Percentiles rank a stretch among this genome's conserved stretches.
Conservation (phyloP, 2,888 invertebrate genomes). For the Chalcis sispes region DNA sequence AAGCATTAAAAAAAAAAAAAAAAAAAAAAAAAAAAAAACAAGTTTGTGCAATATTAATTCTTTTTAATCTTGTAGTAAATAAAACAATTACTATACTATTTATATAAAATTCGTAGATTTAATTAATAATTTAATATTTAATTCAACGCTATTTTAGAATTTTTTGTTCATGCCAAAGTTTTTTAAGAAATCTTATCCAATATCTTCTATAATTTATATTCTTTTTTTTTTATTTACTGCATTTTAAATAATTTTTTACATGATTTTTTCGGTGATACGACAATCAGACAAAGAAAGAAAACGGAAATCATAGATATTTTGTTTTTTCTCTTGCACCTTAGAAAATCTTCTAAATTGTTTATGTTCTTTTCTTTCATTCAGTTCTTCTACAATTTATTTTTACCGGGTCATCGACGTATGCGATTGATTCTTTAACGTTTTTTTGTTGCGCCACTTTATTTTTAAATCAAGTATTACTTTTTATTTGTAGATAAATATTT, state of each 20-base stretch:
- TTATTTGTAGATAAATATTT: background rate
- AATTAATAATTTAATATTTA: too few relatives aligned
- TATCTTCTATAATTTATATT: too few relatives aligned
- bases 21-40: too few relatives aligned
- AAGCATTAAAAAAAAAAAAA: too few relatives aligned
- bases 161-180: too few relatives aligned
- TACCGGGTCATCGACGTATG: slow-evolving; percentile 22
- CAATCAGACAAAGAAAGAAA: background rate
- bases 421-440: slow-evolving; percentile 21
- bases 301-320: slow-evolving; percentile 25
- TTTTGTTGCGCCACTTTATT: background rate
- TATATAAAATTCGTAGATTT: too few relatives aligned
- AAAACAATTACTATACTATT: too few relatives aligned
- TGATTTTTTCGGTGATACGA: slow-evolving; percentile 23
- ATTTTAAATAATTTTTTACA: background rate
- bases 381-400: slow-evolving; percentile 21
- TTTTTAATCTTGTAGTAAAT: too few relatives aligned
- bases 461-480: slow-evolving; percentile 9
- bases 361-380: slow-evolving; percentile 9
- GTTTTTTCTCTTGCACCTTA: slow-evolving; percentile 22
- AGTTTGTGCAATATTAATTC: too few relatives aligned
- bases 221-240: background rate
- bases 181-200: too few relatives aligned
- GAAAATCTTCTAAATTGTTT: background rate
- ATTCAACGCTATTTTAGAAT: too few relatives aligned